Base-by-base conservation (phyloP, 2,888 invertebrate species). In the Drosophila lacicola region DNA sequence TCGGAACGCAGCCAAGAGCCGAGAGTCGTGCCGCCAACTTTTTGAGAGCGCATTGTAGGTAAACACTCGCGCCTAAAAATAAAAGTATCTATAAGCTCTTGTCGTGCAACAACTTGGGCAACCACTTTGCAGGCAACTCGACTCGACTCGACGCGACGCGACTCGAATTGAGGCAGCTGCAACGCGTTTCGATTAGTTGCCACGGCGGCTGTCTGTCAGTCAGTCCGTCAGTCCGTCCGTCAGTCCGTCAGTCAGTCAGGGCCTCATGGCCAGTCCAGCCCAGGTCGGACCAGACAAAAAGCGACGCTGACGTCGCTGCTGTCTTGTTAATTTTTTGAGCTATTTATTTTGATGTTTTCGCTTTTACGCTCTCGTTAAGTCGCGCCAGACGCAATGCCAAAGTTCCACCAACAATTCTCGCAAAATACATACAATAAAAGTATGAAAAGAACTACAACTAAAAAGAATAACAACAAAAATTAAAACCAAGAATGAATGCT, bases 311-410 rank as follows among this genome's bases (percentile, higher is more conserved):
- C 55, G 67, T 64, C 29, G 29, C 29, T 66, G 64, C 71, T 88
- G 84, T 77, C 88, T 85, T 89, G 86, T 89, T 89, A 89, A 89
- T 89, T 88, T 88, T 89, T 81, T 89, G 88, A 89, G 85, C 89
- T 85, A 85, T 85, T 85, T 85, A 89, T 88, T 89, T 85, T 88
- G 82, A 85, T 85, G 85, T 85, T 85, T 89, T 85, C 89, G 89
- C 85, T 89, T 89, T 85, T 89, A 89, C 89, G 90, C 85, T 89
- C 88, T 85, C 89, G 88, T 89, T 85, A 81, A 89, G 78, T 80
- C 67, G 50, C 66, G 54, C 66, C 81, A 71, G 87, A 86, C 80
- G 71, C 80, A 86, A 74, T 80, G 80, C 81, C 81, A 87, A 73
- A 71, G 80, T 62, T 69, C 62, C 54, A 45, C 49, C 70, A 50